Evolutionary conservation across 2,113 vertebrate genomes (phyloP).

Genomic region (Clarias macrocephalus): DNA sequence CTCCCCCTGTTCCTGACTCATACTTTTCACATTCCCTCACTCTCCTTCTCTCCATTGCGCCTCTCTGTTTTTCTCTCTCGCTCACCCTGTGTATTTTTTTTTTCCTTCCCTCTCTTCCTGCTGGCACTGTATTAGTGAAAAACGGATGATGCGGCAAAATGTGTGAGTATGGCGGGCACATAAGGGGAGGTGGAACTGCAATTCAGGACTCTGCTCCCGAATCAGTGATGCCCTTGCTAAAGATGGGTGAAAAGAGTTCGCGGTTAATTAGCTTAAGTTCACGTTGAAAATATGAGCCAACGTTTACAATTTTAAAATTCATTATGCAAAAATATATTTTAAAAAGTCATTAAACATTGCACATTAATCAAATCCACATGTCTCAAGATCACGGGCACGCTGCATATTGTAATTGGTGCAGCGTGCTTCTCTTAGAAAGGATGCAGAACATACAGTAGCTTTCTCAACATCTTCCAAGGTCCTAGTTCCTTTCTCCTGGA

Average conservation of each 20-base stretch:
- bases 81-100: constrained; percentile 46
- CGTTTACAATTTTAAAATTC: not conserved
- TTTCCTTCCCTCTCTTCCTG: constrained; percentile 50
- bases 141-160: constrained; percentile 90
- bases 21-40: constrained; percentile 41
- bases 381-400: too few relatives aligned
- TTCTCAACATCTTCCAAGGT: not conserved
- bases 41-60: constrained; percentile 51
- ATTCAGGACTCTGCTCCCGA: constrained; percentile 11
- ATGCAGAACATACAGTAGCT: not conserved
- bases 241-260: not conserved
- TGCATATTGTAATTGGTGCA: not conserved
- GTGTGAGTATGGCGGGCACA: constrained; percentile 78
- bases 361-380: not conserved
- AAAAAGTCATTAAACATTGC: too few relatives aligned
- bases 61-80: constrained; percentile 50
- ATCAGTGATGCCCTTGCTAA: constrained; percentile 1
- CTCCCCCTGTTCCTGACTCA: constrained; percentile 46
- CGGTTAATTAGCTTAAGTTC: not conserved
- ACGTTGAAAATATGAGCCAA: not conserved
- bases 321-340: too few relatives aligned
- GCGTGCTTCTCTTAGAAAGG: not conserved
- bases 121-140: constrained; percentile 85
- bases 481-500: not conserved
- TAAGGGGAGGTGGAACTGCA: constrained; percentile 30